Base-by-base conservation (phyloP, 2,113 vertebrate genomes). In the Menura novaehollandiae region DNA sequence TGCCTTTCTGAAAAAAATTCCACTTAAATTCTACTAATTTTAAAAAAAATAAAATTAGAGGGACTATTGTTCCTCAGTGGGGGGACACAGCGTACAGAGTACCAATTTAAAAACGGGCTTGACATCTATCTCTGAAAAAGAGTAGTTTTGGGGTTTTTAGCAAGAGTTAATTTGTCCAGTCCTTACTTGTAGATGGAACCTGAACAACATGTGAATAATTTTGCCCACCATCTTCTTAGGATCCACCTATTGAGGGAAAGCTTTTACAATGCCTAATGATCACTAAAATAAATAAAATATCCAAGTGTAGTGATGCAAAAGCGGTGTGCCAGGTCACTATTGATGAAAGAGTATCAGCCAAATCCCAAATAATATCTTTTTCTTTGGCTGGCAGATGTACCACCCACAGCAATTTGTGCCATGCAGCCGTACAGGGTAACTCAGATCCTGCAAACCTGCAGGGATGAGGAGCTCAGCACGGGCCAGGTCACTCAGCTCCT, bases 401-500 rank as follows among this genome's bases (percentile, higher is more conserved):
- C 46, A 24, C 10, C 59, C 53, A 15, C 24, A 60, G 78, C 13
- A 32, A 13, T 10, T 5, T 11, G 23, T 35, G 62, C 58, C 27
- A 4, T 1, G 32, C 35, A 35, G 49, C 21, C 0, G 2, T 1
- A 1, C 15, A 12, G 2, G 41, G 44, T 0, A 15, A 20, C 23
- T 15, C 14, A 6, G 46, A 15, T 4, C 43, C 77, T 35, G 69
- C 46, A 68, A 23, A 51, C 33, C 33, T 43, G 23, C 33, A 17
- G 67, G 37, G 2, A 6, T 0, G 3, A 75, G 52, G 39, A 68
- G 74, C 39, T 76, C 2, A 1, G 53, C 53, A 27, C 0, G 0
- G 28, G 14, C 32, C 51, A 18, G n/a, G 5, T 20, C 13, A 16
- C 55, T 26, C 11, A 1, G 37, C 41, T 67, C 43, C 69, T 53